Percentiles rank a stretch among this genome's conserved stretches.
phyloP scores from a whole-genome alignment of 2,797 vertebrate species.

The Eulemur albifrons region DNA sequence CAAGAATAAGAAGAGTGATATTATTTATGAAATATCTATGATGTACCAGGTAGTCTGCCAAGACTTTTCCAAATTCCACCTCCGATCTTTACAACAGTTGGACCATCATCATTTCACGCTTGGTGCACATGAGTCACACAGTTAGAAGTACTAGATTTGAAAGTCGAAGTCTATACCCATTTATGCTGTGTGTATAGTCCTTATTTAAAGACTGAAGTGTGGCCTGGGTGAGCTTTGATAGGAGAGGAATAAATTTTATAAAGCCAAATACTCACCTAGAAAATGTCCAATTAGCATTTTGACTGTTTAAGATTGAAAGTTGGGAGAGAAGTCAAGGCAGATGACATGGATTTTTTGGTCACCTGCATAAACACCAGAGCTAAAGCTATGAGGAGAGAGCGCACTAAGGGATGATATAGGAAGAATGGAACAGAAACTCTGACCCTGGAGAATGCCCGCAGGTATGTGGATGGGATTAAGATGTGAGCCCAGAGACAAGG shows the following conservation, averaged over 20 bases:
- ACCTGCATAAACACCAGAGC: not conserved
- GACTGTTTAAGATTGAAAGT: not conserved
- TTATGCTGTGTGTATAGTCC: not conserved
- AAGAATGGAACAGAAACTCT: not conserved
- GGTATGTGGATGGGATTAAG: not conserved
- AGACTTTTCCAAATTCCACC: not conserved
- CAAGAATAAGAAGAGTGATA: not conserved
- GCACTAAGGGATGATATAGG: accelerated
- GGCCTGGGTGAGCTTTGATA: not conserved
- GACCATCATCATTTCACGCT: not conserved
- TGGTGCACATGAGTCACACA: not conserved
- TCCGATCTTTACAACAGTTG: not conserved
- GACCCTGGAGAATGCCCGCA: not conserved
- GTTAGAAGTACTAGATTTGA: not conserved
- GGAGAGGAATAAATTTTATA: not conserved
- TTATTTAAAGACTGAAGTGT: not conserved
- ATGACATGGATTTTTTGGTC: not conserved
- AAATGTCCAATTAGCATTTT: not conserved
- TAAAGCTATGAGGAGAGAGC: not conserved
- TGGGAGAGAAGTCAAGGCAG: not conserved
- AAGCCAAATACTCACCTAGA: not conserved
- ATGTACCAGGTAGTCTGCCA: not conserved
- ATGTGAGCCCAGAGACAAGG: not conserved
- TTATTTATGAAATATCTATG: not conserved
- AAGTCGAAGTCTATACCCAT: not conserved